These are phyloP conservation scores for Meloe dianella DNA, from an alignment of 2,888 invertebrate genomes.

Conservation along the genomic window DNA sequence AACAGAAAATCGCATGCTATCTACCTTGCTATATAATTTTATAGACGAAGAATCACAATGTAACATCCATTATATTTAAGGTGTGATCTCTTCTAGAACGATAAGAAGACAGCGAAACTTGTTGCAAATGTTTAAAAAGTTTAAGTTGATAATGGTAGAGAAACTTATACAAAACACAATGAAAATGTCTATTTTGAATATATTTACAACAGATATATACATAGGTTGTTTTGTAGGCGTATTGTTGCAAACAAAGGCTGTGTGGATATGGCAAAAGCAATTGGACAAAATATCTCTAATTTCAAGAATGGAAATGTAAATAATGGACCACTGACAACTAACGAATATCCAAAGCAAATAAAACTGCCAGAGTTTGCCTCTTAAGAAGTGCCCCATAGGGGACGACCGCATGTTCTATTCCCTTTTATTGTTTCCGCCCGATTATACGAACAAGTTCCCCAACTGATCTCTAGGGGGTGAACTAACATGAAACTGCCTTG, in stretches of 20 bases:
- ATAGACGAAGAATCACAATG: slow-evolving; percentile 11
- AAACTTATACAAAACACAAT: not conserved
- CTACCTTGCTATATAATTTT: slow-evolving; percentile 19
- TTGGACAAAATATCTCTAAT: not conserved
- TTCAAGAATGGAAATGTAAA: not conserved
- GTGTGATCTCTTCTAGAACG: slow-evolving; percentile 19
- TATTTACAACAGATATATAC: not conserved
- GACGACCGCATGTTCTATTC: slow-evolving; percentile 10
- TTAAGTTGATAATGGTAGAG: not conserved
- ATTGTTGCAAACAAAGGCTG: not conserved
- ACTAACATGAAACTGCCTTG: slow-evolving; percentile 8
- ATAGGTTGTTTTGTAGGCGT: not conserved
- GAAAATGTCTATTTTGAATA: not conserved
- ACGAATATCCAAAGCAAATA: not conserved
- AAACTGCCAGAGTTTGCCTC: not conserved
- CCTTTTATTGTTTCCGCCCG: slow-evolving; percentile 23
- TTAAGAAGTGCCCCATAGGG: not conserved
- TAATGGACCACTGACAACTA: not conserved
- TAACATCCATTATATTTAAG: slow-evolving; percentile 19
- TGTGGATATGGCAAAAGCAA: not conserved
- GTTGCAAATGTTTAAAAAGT: slow-evolving; percentile 11
- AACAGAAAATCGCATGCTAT: slow-evolving; percentile 23
- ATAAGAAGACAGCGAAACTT: slow-evolving; percentile 7
- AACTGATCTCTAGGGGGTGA: slow-evolving; percentile 18
- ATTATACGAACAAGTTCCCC: slow-evolving; percentile 25